Conservation (phyloP, 1,140 invertebrate species). For the Danaus melanippus region DNA sequence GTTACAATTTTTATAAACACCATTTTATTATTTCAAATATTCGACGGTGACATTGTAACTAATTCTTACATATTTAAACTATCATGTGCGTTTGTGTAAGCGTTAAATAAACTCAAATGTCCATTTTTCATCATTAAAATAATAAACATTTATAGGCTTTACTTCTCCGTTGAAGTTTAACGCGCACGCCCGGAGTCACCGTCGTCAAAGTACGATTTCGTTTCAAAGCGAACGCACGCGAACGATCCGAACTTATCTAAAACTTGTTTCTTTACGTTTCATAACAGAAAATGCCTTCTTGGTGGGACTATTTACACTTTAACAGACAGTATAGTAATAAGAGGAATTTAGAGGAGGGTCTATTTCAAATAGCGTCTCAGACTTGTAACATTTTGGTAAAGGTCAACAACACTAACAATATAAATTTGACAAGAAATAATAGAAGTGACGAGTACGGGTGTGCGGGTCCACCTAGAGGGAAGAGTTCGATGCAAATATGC, state of each 20-base stretch:
- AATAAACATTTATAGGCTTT: slow-evolving; percentile 20
- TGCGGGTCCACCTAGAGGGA: slow-evolving; percentile 53
- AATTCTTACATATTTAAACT: too few relatives aligned
- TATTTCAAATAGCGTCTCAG: slow-evolving; percentile 81
- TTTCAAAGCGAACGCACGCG: slow-evolving; percentile 33
- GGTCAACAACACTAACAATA: slow-evolving; percentile 82
- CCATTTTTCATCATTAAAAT: slow-evolving; percentile 6
- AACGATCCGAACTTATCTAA: slow-evolving; percentile 15
- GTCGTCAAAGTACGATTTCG: slow-evolving; percentile 30
- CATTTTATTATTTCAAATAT: too few relatives aligned
- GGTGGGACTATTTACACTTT: slow-evolving; percentile 73
- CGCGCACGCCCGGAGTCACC: slow-evolving; percentile 50
- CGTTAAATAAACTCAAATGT: too few relatives aligned
- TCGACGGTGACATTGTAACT: too few relatives aligned
- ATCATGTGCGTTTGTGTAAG: too few relatives aligned
- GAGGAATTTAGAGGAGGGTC: slow-evolving; percentile 78
- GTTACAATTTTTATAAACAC: too few relatives aligned
- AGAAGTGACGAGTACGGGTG: slow-evolving; percentile 75
- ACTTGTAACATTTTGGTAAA: slow-evolving; percentile 81
- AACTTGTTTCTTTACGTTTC: slow-evolving; percentile 28
- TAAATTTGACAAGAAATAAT: slow-evolving; percentile 77
- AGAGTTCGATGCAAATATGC: slow-evolving; percentile 58
- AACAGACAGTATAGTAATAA: slow-evolving; percentile 67
- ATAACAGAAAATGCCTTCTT: slow-evolving; percentile 69
- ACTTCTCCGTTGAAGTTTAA: slow-evolving; percentile 31